Evolutionary conservation across 2,797 vertebrate species (phyloP).

Genomic region (Malurus splendens): DNA sequence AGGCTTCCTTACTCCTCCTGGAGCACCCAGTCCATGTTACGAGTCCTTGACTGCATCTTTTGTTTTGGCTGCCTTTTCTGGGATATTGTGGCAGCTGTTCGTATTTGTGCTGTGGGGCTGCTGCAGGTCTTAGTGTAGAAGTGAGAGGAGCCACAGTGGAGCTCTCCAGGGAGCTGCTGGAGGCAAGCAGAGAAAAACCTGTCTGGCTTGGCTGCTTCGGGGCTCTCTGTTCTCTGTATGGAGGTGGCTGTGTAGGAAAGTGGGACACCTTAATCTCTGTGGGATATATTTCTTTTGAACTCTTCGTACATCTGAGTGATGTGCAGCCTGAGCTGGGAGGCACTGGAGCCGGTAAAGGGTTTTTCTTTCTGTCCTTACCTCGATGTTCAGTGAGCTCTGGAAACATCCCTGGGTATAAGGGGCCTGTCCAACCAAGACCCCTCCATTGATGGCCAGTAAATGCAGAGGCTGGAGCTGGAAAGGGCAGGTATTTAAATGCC

Average conservation of each 20-base stretch:
- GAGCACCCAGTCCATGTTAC: fast-evolving
- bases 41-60: not conserved
- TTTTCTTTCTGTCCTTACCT: not conserved
- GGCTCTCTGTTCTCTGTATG: not conserved
- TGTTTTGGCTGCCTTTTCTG: not conserved
- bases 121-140: not conserved
- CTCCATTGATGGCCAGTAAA: fast-evolving
- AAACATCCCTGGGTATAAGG: not conserved
- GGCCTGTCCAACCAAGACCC: not conserved
- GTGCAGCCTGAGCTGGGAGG: not conserved
- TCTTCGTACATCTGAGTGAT: not conserved
- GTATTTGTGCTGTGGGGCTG: not conserved
- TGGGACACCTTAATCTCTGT: not conserved
- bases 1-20: not conserved
- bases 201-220: not conserved
- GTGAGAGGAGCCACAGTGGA: not conserved
- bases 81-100: not conserved
- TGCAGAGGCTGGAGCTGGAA: not conserved
- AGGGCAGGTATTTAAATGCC: fast-evolving
- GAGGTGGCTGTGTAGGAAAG: not conserved
- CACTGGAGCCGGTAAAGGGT: not conserved
- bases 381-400: not conserved
- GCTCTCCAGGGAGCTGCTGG: not conserved
- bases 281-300: not conserved
- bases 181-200: not conserved